Conservation (phyloP, 2,888 invertebrate genomes). For the Pogonocherus hispidulus region DNA sequence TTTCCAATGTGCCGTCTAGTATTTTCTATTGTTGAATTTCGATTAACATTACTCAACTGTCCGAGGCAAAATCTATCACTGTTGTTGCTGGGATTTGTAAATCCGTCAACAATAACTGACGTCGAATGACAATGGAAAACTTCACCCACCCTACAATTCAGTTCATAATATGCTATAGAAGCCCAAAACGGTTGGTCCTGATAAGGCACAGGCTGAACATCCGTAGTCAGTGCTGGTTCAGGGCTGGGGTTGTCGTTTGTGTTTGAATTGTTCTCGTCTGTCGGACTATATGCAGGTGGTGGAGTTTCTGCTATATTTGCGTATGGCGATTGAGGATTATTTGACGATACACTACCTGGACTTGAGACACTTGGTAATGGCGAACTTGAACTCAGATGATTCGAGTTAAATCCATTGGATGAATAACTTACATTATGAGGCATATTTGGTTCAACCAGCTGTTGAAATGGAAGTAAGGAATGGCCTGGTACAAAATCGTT, state of each 20-base stretch:
- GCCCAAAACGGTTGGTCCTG: slow-evolving; percentile 98
- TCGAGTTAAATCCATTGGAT: slow-evolving; percentile 82
- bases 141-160: slow-evolving; percentile 98
- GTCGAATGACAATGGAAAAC: slow-evolving; percentile 94
- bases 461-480: slow-evolving; percentile 90
- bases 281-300: slow-evolving; percentile 94
- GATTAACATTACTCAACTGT: slow-evolving; percentile 97
- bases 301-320: slow-evolving; percentile 90
- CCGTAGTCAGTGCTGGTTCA: slow-evolving; percentile 66
- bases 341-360: slow-evolving; percentile 75
- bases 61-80: slow-evolving; percentile 97
- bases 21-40: slow-evolving; percentile 98
- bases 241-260: slow-evolving; percentile 69
- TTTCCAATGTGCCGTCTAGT: slow-evolving; percentile 98
- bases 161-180: slow-evolving; percentile 97
- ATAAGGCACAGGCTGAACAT: slow-evolving; percentile 90
- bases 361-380: slow-evolving; percentile 77
- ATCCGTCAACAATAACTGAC: slow-evolving; percentile 97
- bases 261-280: slow-evolving; percentile 81
- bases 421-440: slow-evolving; percentile 94
- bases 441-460: slow-evolving; percentile 89
- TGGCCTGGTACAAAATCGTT: slow-evolving; percentile 96
- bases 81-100: slow-evolving; percentile 98
- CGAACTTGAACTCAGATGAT: slow-evolving; percentile 72
- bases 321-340: slow-evolving; percentile 79